Base-by-base conservation (phyloP, 2,797 vertebrate species). In the Echiichthys vipera region DNA sequence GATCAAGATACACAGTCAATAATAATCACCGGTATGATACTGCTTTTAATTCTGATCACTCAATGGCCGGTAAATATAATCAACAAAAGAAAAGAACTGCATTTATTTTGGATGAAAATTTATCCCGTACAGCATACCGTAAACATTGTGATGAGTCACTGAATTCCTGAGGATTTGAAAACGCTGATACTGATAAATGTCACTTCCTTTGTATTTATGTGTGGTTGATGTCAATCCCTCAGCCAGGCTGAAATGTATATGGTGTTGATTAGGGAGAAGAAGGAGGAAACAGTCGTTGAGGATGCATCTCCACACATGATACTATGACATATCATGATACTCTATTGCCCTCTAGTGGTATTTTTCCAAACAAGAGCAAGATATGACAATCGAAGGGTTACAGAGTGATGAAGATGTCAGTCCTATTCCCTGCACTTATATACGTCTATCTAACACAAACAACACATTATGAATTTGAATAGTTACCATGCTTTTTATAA, bases 281-380 rank as follows among this genome's bases (percentile, higher is more conserved):
- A 34, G n/a, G n/a, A n/a, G n/a, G n/a, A n/a, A n/a, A n/a, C n/a
- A n/a, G 45, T 67, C 8, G 30, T 2, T 20, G 24, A 2, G 30
- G 3, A 40, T 55, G 12, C 71, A 11, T 12, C 0, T 3, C 5
- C 24, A 3, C 18, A 29, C 0, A 1, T 2, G 5, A 5, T 10
- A 46, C 24, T 47, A n/a, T n/a, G n/a, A n/a, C n/a, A n/a, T n/a
- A n/a, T 54, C 32, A 29, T 69, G 25, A 61, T 65, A 51, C 56
- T 69, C 6, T 58, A 25, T 22, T 57, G 83, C 78, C 85, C 74
- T 83, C 89, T 75, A 53, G 64, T 79, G 87, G 71, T 73, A 11
- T 5, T 30, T 34, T n/a, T 30, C 2, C 7, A 39, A 50, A 65
- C 18, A 64, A 37, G 10, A 17, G 2, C 32, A 32, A 49, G 11